Evolutionary conservation across 2,888 invertebrate genomes (phyloP).

Genomic region (Rugalucina vietnamica): DNA sequence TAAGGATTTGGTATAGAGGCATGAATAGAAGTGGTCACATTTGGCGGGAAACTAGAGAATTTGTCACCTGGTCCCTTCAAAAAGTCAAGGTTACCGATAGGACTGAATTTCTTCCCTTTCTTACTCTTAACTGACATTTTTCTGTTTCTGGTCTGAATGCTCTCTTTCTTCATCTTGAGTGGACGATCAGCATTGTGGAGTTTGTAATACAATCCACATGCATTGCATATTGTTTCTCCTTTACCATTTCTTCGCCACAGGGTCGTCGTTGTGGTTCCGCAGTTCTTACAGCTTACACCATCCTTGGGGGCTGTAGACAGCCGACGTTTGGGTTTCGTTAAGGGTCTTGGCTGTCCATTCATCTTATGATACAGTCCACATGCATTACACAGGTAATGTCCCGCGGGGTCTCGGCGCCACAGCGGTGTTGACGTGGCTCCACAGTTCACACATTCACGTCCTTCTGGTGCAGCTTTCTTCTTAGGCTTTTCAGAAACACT

Average conservation of each 20-base stretch:
- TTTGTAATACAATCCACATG: constrained; percentile 98
- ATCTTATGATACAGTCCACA: constrained; percentile 99
- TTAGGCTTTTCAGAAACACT: neutral
- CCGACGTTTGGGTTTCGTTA: constrained; percentile 60
- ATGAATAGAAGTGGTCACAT: neutral
- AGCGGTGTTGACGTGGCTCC: constrained; percentile 97
- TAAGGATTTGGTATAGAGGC: neutral
- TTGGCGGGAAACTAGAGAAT: neutral
- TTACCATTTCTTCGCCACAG: constrained; percentile 96
- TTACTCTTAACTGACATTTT: constrained; percentile 85
- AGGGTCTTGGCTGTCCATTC: constrained; percentile 93
- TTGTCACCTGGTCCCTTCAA: constrained; percentile 37
- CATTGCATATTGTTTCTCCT: constrained; percentile 99
- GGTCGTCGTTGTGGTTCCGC: constrained; percentile 94
- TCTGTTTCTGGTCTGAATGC: constrained; percentile 96
- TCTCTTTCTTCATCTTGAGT: constrained; percentile 96
- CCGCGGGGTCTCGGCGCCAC: constrained; percentile 97
- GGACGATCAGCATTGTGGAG: constrained; percentile 93
- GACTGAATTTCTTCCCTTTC: constrained; percentile 52
- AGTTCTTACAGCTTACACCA: constrained; percentile 92
- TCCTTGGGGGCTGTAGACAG: constrained; percentile 43
- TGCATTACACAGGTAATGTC: constrained; percentile 98
- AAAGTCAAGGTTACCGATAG: constrained; percentile 54
- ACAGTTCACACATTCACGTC: constrained; percentile 98
- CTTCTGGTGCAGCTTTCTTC: constrained; percentile 86